phyloP scores from a whole-genome alignment of 2,113 vertebrate genomes.

The Felis chaus region DNA sequence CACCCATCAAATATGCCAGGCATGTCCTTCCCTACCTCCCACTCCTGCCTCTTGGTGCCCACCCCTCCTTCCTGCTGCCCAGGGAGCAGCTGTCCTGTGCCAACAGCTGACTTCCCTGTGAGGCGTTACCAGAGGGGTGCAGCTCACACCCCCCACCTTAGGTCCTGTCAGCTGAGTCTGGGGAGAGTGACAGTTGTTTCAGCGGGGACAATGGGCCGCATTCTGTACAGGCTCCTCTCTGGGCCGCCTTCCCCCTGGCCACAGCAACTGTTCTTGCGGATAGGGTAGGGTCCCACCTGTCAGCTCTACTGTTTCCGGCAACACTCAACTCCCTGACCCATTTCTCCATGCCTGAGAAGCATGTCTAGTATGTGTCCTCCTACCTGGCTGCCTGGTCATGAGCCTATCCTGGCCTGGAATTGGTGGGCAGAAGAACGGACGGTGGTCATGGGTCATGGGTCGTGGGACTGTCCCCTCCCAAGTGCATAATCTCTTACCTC shows the following conservation, averaged over 20 bases:
- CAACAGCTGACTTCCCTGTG: neutral
- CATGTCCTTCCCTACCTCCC: neutral
- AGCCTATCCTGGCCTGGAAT: neutral
- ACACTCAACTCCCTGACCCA: neutral
- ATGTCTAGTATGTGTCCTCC: accelerated
- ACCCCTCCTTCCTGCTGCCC: neutral
- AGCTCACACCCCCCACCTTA: neutral
- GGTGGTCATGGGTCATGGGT: neutral
- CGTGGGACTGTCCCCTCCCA: neutral
- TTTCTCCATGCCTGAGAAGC: neutral
- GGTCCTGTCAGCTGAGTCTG: neutral
- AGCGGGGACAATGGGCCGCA: neutral
- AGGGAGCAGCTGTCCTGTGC: constrained; percentile 47
- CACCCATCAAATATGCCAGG: neutral
- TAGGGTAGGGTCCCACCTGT: constrained; percentile 15
- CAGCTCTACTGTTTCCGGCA: neutral
- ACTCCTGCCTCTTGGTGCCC: too few species aligned
- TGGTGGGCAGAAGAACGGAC: neutral
- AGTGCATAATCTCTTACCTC: neutral
- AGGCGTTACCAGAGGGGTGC: neutral
- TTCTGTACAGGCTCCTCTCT: neutral
- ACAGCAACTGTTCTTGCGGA: constrained; percentile 42
- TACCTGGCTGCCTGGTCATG: neutral
- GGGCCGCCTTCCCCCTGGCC: neutral
- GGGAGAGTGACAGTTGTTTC: constrained; percentile 39